A percentile compares a stretch with the other conserved stretches of the same genome.
These are phyloP conservation scores for Drosophila serrata DNA, from an alignment of 1,140 invertebrate species.

Conservation along the genomic window DNA sequence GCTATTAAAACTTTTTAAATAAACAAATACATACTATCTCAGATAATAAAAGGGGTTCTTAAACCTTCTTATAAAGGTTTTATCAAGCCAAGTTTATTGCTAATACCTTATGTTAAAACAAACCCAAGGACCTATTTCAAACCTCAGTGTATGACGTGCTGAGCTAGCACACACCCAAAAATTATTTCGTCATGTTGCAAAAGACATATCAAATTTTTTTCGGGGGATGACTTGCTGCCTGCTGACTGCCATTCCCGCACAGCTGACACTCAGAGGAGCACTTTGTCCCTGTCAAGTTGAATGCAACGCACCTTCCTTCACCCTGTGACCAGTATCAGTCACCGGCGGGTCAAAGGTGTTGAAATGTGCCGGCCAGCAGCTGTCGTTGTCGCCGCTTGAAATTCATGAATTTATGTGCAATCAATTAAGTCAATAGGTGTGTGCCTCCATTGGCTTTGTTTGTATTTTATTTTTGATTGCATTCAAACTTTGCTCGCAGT, in stretches of 20 bases:
- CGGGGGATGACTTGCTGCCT: slow-evolving; percentile 43
- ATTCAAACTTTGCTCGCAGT: slow-evolving; percentile 12
- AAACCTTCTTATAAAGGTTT: too few relatives aligned
- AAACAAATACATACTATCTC: not conserved
- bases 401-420: slow-evolving; percentile 63
- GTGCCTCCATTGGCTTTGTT: slow-evolving; percentile 26
- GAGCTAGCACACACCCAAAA: slow-evolving; percentile 66
- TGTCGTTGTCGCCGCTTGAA: slow-evolving; percentile 27
- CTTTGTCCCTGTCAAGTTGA: slow-evolving; percentile 62
- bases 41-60: too few relatives aligned
- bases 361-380: slow-evolving; percentile 37
- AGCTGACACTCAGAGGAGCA: slow-evolving; percentile 55
- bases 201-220: slow-evolving; percentile 67
- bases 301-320: slow-evolving; percentile 37
- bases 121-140: not conserved
- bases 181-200: slow-evolving; percentile 50
- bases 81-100: not conserved
- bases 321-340: slow-evolving; percentile 26
- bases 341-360: slow-evolving; percentile 63
- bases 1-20: not conserved
- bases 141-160: slow-evolving; percentile 30
- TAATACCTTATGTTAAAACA: not conserved
- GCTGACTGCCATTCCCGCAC: slow-evolving; percentile 8
- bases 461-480: slow-evolving; percentile 23
- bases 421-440: slow-evolving; percentile 78